Base-by-base conservation (phyloP, 2,888 invertebrate genomes). In the Heliconius aoede region DNA sequence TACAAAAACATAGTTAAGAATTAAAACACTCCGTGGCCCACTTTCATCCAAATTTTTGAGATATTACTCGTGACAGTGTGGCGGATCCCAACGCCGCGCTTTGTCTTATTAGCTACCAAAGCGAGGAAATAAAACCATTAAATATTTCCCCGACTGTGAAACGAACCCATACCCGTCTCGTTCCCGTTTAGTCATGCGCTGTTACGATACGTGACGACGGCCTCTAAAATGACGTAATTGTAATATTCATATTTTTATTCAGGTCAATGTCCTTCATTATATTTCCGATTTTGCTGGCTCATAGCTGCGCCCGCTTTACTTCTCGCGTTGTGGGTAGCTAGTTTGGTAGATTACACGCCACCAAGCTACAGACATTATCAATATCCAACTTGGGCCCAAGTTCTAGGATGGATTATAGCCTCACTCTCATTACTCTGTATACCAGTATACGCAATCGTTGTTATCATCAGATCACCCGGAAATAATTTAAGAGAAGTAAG, bases 221-320 rank as follows among this genome's bases (percentile, higher is more conserved):
- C 18, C 18, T 46, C 7, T 46, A n/a, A 55, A 32, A 71, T 24
- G 21, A 24, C 24, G 15, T 55, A 21, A 55, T 13, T n/a, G 2
- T 24, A 18, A 18, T 9, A 24, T 60, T 51, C 68, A 24, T 60
- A n/a, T 72, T 26, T 32, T 73, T 26, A 51, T 84, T 26, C 87
- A 94, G 94, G 94, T 83, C 93, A 93, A 30, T 95, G 95, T 75
- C 98, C 98, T 0, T 97, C 97, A 4, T 86, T 96, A 58, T 98
- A 98, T 89, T 97, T 98, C 86, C 96, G 97, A 82, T 96, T 97
- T 81, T 98, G 98, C 87, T 98, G 98, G 98, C 94, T 97, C 75
- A 91, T 97, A 79, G 96, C 97, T 24, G 96, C 98, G 18, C 98
- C 98, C 1, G 94, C 97, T 65, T 92, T 98, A 78, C 96, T 98